Percentiles rank a stretch among this genome's conserved stretches.
These are phyloP conservation scores for Semibalanus balanoides DNA, from an alignment of 1,140 invertebrate species.

Conservation along the genomic window DNA sequence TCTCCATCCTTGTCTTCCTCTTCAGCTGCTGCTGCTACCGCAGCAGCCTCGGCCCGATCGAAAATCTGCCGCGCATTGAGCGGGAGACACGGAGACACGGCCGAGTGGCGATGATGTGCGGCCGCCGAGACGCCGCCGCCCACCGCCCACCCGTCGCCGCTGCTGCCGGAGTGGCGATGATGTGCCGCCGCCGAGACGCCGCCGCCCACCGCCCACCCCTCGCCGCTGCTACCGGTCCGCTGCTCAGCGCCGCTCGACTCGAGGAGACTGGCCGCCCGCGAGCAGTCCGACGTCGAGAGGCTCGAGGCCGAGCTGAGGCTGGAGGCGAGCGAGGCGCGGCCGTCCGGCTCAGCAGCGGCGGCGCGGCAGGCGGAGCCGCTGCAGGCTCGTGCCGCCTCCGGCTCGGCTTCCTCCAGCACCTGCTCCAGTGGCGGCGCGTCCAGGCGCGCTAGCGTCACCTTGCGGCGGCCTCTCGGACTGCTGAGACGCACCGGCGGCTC, in stretches of 20 bases:
- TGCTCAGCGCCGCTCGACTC: not conserved
- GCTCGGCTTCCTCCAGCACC: slow-evolving; percentile 4
- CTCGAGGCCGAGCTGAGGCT: not conserved
- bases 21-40: slow-evolving; percentile 4
- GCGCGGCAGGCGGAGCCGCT: no score
- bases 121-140: no score
- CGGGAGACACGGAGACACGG: not conserved
- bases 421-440: not conserved
- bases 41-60: not conserved
- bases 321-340: not conserved
- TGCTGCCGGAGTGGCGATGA: no score
- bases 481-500: not conserved
- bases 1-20: not conserved
- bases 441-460: not conserved
- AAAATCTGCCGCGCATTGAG: not conserved
- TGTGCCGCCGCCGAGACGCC: no score
- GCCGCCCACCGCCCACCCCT: not conserved
- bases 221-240: not conserved
- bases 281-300: not conserved
- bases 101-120: no score
- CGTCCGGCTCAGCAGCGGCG: not conserved
- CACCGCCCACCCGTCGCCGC: no score
- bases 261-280: no score
- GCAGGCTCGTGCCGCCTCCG: not conserved
- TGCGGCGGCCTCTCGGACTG: not conserved